phyloP scores from a whole-genome alignment of 2,888 invertebrate genomes.

The Chloroclystis v-ata region DNA sequence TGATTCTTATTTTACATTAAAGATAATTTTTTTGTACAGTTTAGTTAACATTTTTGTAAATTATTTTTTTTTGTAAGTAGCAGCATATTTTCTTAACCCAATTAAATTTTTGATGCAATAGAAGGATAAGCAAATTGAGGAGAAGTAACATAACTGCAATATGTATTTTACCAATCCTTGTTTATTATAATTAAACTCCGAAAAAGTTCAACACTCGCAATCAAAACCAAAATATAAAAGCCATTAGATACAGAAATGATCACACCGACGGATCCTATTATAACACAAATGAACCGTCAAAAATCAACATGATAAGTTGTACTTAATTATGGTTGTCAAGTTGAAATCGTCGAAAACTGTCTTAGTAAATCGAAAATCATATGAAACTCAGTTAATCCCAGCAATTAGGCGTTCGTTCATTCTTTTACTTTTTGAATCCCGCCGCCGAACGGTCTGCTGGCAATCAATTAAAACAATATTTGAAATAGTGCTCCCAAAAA shows the following conservation, averaged over 20 bases:
- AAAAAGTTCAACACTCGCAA: constrained; percentile 22
- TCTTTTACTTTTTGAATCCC: constrained; percentile 28
- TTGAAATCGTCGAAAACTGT: constrained; percentile 39
- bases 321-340: constrained; percentile 57
- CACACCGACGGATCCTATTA: constrained; percentile 24
- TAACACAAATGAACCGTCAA: constrained; percentile 35
- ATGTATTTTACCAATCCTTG: no score
- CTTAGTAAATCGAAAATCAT: constrained; percentile 49
- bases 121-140: no score
- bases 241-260: constrained; percentile 19
- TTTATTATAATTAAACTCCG: constrained; percentile 2
- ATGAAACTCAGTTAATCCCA: constrained; percentile 52
- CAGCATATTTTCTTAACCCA: no score
- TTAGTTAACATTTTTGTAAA: no score
- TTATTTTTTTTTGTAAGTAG: no score
- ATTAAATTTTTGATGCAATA: no score
- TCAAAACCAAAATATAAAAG: constrained; percentile 22
- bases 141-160: no score
- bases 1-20: no score
- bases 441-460: constrained; percentile 72
- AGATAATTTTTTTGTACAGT: no score
- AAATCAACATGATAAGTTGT: constrained; percentile 53
- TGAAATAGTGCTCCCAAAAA: constrained; percentile 72
- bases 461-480: constrained; percentile 78
- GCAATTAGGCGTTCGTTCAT: constrained; percentile 57